A percentile compares a stretch with the other conserved stretches of the same genome.
phyloP scores from a whole-genome alignment of 2,113 vertebrate species.

The Gymnorhina tibicen region DNA sequence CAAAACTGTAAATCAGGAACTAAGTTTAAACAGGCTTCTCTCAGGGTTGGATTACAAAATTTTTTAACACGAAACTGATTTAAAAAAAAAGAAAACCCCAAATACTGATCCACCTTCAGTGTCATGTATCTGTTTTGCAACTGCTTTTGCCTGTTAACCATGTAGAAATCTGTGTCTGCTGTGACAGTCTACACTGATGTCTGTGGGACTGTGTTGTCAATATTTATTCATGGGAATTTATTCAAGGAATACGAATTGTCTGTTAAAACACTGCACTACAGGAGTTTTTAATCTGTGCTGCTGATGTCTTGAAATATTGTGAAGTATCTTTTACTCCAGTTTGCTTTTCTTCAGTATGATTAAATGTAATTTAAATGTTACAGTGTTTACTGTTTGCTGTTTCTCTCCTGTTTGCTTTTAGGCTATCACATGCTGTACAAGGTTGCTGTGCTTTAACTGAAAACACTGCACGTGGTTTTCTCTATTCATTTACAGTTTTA shows the following conservation, averaged over 20 bases:
- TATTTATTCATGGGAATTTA: too few species aligned
- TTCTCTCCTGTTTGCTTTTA: neutral
- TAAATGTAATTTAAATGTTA: neutral
- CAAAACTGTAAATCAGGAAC: neutral
- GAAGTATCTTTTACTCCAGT: neutral
- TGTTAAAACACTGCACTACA: neutral
- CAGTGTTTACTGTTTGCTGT: neutral
- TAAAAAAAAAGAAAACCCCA: neutral
- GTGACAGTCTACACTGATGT: neutral
- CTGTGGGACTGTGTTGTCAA: neutral
- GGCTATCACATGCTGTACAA: neutral
- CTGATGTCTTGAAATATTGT: neutral
- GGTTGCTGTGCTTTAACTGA: neutral
- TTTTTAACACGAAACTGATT: neutral
- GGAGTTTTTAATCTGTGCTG: neutral
- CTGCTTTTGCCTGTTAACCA: neutral
- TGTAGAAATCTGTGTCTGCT: neutral
- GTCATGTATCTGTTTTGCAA: neutral
- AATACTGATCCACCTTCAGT: neutral
- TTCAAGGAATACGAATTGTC: neutral
- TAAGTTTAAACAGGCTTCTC: neutral
- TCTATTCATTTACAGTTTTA: neutral
- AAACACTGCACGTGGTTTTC: neutral
- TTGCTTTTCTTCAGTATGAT: neutral
- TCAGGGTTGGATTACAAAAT: neutral